Evolutionary conservation across 2,888 invertebrate genomes (phyloP).

Genomic region (Phorcus lineatus): DNA sequence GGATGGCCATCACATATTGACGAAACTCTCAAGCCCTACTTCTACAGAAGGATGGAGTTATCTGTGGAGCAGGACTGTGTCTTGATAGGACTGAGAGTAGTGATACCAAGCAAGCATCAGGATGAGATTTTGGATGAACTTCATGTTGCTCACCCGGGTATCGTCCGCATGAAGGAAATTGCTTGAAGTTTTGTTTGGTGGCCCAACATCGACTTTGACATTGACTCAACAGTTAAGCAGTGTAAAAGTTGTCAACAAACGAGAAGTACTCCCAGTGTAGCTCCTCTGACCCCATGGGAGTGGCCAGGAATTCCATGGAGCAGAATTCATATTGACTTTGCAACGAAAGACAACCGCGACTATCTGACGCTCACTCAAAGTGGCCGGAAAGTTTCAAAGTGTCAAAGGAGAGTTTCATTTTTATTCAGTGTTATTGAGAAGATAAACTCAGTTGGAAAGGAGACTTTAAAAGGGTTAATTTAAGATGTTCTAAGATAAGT

Average conservation of each 20-base stretch:
- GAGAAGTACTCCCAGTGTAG: not conserved
- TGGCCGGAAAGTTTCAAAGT: conserved; percentile 70
- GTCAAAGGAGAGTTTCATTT: too few species aligned
- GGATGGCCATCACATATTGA: conserved; percentile 9
- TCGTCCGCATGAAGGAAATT: conserved; percentile 2
- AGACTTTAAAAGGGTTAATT: too few species aligned
- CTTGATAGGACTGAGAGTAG: conserved; percentile 1
- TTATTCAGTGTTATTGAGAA: too few species aligned
- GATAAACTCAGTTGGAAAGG: too few species aligned
- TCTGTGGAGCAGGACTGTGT: conserved; percentile 15
- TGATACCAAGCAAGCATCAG: not conserved
- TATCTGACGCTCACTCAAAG: too few species aligned
- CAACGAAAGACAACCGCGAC: conserved; percentile 33
- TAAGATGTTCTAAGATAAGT: too few species aligned
- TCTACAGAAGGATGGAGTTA: conserved; percentile 1
- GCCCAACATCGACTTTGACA: not conserved
- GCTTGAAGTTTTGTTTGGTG: conserved; percentile 17
- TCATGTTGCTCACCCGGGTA: not conserved
- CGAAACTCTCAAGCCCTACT: conserved; percentile 6
- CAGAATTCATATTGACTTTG: conserved; percentile 76
- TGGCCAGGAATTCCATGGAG: conserved; percentile 61
- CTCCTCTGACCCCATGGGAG: conserved; percentile 18
- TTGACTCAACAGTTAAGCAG: not conserved
- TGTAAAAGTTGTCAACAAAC: conserved; percentile 6
- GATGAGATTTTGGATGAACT: not conserved